Conservation (phyloP, 1,140 invertebrate genomes). For the Diorhabda carinulata region DNA sequence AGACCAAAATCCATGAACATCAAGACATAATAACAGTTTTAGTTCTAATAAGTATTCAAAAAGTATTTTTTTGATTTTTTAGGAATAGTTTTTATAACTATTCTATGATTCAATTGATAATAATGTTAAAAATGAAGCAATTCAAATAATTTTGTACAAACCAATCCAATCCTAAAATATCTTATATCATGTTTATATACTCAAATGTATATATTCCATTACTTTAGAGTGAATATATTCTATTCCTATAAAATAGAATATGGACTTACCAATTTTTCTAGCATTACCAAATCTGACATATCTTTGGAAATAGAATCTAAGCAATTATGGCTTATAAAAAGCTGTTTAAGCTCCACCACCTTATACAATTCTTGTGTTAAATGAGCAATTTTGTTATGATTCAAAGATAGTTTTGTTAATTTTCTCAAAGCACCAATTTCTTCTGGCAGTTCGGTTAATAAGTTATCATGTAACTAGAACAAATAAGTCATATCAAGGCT, state of each 20-base stretch:
- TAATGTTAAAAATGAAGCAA: too few species aligned
- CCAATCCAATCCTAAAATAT: too few species aligned
- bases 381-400: constrained; percentile 67
- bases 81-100: too few species aligned
- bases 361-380: constrained; percentile 64
- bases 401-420: constrained; percentile 73
- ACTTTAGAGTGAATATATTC: too few species aligned
- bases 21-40: too few species aligned
- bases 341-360: constrained; percentile 61
- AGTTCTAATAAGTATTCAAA: too few species aligned
- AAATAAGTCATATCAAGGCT: neutral
- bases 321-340: constrained; percentile 70
- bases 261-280: constrained; percentile 59
- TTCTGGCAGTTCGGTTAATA: constrained; percentile 63
- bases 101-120: too few species aligned
- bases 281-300: constrained; percentile 70
- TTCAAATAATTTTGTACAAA: too few species aligned
- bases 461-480: constrained; percentile 67
- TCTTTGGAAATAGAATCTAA: constrained; percentile 53
- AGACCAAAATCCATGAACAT: too few species aligned
- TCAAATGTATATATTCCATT: too few species aligned
- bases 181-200: too few species aligned
- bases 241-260: constrained; percentile 14
- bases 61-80: too few species aligned
- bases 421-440: constrained; percentile 71